Base-by-base conservation (phyloP, 2,888 invertebrate genomes). In the Drosophila prolongata region DNA sequence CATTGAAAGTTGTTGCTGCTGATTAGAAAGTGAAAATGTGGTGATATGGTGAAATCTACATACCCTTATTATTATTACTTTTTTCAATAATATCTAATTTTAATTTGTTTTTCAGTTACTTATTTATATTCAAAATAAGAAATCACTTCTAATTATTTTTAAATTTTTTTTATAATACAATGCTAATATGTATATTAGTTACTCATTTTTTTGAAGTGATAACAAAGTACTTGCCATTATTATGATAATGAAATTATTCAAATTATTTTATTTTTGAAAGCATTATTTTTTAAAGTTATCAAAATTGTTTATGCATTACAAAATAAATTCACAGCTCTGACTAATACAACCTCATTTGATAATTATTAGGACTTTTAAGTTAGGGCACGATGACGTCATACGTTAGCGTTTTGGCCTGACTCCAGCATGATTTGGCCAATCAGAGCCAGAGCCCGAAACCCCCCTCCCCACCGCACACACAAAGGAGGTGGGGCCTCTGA, bases 391-490 rank as follows among this genome's bases (percentile, higher is more conserved):
- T 87, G 76, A 84, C 79, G 81, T 87, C 89, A 89, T 83, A 76
- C 77, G 77, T 77, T 79, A 80, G 79, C 80, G 62, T 55, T 65
- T 49, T 75, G 79, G 85, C 88, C 91, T 92, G 92, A 90, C 90
- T 91, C 90, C 86, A 80, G 66, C 68, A 88, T 91, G 91, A 92
- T 92, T 92, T 91, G 90, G 91, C 92, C 92, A 92, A 92, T 92
- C 92, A 92, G 89, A 90, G 84, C 71, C 49, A 75, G 74, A 69
- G 53, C 43, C 37, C 59, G 55, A 24, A 24, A 24, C 61, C 46
- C 59, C 64, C 38, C n/a, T 1, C 52, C 19, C 35, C 30, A 1
- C 30, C 1, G 16, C 30, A 6, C 30, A 30, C 24, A 30, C 38
- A 8, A 30, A 50, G 75, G 65, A 76, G 87, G 80, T 77, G 85